phyloP scores from a whole-genome alignment of 2,113 vertebrate genomes.

The Dicentrarchus labrax region DNA sequence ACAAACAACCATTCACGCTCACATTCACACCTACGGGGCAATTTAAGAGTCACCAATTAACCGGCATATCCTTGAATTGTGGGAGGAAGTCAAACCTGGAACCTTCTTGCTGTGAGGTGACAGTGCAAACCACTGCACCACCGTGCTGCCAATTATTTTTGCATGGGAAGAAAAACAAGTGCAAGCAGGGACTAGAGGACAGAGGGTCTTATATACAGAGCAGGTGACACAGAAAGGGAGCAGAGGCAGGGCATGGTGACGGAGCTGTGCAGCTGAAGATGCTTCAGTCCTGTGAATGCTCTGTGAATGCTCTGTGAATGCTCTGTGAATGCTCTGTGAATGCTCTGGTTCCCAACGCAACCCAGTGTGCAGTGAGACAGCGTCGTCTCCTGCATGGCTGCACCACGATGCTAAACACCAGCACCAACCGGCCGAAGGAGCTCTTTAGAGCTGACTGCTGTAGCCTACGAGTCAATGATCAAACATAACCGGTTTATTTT shows the following conservation, averaged over 20 bases:
- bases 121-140: too few species aligned
- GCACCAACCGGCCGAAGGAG: not conserved
- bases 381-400: not conserved
- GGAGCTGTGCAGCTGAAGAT: not conserved
- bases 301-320: not conserved
- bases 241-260: not conserved
- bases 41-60: too few species aligned
- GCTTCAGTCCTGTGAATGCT: not conserved
- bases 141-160: too few species aligned
- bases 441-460: not conserved
- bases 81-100: too few species aligned
- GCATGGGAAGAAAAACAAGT: not conserved
- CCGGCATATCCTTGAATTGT: too few species aligned
- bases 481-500: not conserved
- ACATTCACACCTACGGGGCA: too few species aligned
- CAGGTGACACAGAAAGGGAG: conserved; percentile 15
- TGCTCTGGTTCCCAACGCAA: not conserved
- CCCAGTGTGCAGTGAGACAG: not conserved
- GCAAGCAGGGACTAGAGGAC: not conserved
- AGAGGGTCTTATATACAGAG: not conserved
- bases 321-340: not conserved
- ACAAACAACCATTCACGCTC: too few species aligned
- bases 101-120: too few species aligned
- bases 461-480: not conserved
- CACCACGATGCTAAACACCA: conserved; percentile 2